Evolutionary conservation across 2,888 invertebrate genomes (phyloP).

Genomic region (Pristionchus entomophagus): DNA sequence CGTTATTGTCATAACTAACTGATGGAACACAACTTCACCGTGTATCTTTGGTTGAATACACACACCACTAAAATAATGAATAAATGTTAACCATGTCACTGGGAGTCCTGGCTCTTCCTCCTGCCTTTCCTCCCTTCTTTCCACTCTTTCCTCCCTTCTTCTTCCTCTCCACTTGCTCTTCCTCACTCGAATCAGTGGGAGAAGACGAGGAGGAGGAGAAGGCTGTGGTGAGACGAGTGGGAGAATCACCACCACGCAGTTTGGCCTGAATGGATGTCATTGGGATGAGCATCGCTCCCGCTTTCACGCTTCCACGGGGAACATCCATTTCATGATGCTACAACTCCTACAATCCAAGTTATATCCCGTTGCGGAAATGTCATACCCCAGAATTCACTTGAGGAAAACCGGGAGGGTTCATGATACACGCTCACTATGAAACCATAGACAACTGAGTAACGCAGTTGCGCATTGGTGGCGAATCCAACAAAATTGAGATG

Average conservation of each 20-base stretch:
- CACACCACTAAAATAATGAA: too few relatives aligned
- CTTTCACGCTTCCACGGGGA: too few relatives aligned
- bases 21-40: background rate
- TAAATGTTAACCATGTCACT: background rate
- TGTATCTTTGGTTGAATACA: too few relatives aligned
- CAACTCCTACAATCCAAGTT: too few relatives aligned
- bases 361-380: too few relatives aligned
- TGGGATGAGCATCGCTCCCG: too few relatives aligned
- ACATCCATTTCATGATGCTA: too few relatives aligned
- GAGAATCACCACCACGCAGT: background rate
- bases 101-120: background rate
- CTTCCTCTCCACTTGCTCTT: background rate
- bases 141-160: constrained; percentile 6
- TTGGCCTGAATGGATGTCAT: constrained; percentile 1
- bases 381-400: too few relatives aligned
- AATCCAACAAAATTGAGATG: too few relatives aligned
- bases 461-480: too few relatives aligned
- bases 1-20: background rate
- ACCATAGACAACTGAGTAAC: too few relatives aligned
- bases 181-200: constrained; percentile 37
- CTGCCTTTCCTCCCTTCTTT: background rate
- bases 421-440: background rate
- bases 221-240: background rate
- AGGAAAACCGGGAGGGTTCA: background rate
- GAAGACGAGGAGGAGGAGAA: background rate